Evolutionary conservation across 1,140 invertebrate genomes (phyloP), one percentile per base, ranked within the genome.

Genomic region (Chrysopa pallens): DNA sequence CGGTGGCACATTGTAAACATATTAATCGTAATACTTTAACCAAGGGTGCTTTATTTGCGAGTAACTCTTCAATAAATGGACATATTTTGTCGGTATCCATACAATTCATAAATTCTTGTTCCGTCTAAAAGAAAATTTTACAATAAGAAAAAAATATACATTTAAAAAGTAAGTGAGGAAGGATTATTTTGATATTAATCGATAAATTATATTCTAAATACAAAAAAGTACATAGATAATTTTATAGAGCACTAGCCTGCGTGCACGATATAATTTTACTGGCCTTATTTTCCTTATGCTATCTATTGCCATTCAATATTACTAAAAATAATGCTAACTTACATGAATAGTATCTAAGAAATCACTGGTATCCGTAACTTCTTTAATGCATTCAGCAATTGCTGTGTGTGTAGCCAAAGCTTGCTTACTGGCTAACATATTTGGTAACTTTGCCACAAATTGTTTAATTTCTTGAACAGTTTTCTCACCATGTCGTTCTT

Each of bases 391-490:
- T 47, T 74, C 73, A 0, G 73, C 75, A 36, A 78, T 74, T 28
- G 72, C 66, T 1, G 72, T 77, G 45, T 77, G 75, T 29, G 72
- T 80, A 9, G 80, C 77, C 8, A 95, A 62, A 7, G 84, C 78
- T 55, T 85, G 78, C 56, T 94, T 92, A 27, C 81, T 79, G n/a
- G 78, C 77, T 55, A 94, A 66, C 64, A 97, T 77, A 48, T 89
- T 77, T 1, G 89, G 91, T 44, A 96, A 64, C 47, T 81, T 80
- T 8, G 85, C 79, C 5, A 96, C 92, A 67, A 95, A 91, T 50
- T 84, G 76, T 62, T 93, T 94, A 56, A 97, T 88, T 64, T 96
- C 88, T 55, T 85, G 79, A 15, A 97, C 78, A 9, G 87, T 84
- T 59, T 89, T 89, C 33, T 88, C 81, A 17, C 74, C 72, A 57